These are phyloP conservation scores for Sciaenops ocellatus DNA, from an alignment of 2,797 vertebrate species.

Conservation along the genomic window DNA sequence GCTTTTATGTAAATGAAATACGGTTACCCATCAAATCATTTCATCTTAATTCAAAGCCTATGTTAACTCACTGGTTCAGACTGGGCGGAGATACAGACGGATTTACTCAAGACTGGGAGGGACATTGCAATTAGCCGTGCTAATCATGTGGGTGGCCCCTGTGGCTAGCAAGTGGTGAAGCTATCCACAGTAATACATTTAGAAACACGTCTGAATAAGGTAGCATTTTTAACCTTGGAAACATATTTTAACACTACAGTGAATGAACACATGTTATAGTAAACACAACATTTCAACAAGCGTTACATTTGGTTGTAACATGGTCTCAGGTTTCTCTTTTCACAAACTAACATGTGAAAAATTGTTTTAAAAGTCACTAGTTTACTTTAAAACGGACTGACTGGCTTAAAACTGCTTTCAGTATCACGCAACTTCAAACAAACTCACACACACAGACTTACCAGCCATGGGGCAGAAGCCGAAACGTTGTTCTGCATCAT, in stretches of 20 bases:
- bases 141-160: conserved; percentile 42
- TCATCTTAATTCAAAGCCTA: conserved; percentile 6
- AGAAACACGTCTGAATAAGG: too few relatives aligned
- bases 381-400: not conserved
- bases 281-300: not conserved
- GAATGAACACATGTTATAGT: not conserved
- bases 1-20: conserved; percentile 48
- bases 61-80: conserved; percentile 13
- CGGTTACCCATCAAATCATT: conserved; percentile 12
- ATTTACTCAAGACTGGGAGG: conserved; percentile 37
- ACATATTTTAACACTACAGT: not conserved
- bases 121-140: conserved; percentile 47
- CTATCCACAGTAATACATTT: not conserved
- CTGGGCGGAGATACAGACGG: conserved; percentile 32
- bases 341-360: not conserved
- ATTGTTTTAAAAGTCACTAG: not conserved
- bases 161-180: not conserved
- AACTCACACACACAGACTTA: conserved; percentile 71
- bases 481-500: conserved; percentile 93
- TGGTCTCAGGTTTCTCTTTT: not conserved
- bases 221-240: not conserved
- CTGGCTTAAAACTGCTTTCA: not conserved
- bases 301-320: not conserved
- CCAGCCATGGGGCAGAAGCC: conserved; percentile 99
- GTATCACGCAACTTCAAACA: not conserved